Conservation (phyloP, 1,140 invertebrate genomes). For the Trachymyrmex septentrionalis region DNA sequence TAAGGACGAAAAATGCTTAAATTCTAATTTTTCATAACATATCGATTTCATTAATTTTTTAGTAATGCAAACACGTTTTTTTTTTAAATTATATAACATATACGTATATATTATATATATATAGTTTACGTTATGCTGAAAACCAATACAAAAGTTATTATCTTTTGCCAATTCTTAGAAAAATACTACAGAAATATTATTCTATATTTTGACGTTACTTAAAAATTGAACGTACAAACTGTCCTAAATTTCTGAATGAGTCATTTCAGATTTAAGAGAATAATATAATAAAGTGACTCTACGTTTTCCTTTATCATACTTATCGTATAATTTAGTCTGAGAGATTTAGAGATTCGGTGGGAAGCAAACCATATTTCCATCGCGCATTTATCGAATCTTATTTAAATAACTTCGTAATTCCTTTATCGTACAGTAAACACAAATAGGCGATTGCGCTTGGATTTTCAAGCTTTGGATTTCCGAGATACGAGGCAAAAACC, state of each 20-base stretch:
- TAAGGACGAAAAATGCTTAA: slow-evolving; percentile 34
- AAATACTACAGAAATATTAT: slow-evolving; percentile 23
- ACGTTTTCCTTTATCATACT: not conserved
- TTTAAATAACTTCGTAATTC: not conserved
- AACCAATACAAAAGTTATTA: slow-evolving; percentile 22
- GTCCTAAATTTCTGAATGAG: slow-evolving; percentile 23
- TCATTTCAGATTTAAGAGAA: slow-evolving; percentile 6
- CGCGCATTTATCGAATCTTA: not conserved
- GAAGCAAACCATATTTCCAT: slow-evolving; percentile 2
- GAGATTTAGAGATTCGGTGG: slow-evolving; percentile 18
- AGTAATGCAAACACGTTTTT: slow-evolving; percentile 29
- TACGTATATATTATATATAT: not conserved
- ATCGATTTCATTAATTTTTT: slow-evolving; percentile 16
- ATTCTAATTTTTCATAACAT: slow-evolving; percentile 34
- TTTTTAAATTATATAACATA: slow-evolving; percentile 9
- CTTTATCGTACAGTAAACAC: not conserved
- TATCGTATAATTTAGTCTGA: slow-evolving; percentile 7
- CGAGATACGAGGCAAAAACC: not conserved
- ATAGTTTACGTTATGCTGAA: slow-evolving; percentile 7
- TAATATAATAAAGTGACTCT: not conserved
- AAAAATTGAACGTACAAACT: slow-evolving; percentile 3
- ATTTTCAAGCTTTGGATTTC: not conserved
- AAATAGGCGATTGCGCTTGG: not conserved
- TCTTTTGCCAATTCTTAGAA: slow-evolving; percentile 33
- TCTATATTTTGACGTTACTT: slow-evolving; percentile 2